Base-by-base conservation (phyloP, 2,113 vertebrate genomes). In the Montifringilla adamsi region DNA sequence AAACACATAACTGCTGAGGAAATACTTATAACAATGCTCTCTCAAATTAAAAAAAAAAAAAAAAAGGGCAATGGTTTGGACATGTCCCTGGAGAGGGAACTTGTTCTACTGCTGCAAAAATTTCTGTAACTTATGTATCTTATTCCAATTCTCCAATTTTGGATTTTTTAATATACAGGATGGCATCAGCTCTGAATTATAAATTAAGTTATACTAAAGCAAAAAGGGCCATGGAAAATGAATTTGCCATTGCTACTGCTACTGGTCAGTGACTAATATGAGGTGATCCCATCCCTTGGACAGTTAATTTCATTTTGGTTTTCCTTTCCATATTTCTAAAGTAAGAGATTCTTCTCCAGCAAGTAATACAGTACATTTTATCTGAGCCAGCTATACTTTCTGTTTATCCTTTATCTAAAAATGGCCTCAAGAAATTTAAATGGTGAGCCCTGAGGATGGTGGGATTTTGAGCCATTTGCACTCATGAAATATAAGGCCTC, bases 401-500 rank as follows among this genome's bases (percentile, higher is more conserved):
- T 84, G 59, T 84, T 84, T 77, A 47, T 44, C 67, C 60, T 92
- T 77, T 70, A 62, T 94, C 63, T 94, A 55, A 72, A 85, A 87
- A 79, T 91, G 84, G 43, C 62, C 89, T 83, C 20, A 3, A 86
- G 56, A 27, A 49, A 80, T 59, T 93, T 82, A 80, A 95, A 82
- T 60, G 66, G 87, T 89, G 91, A 95, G 66, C 85, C 85, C 63
- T 69, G 82, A 94, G 74, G 50, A 95, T 83, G 49, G 82, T 93
- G 69, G 94, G 90, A 91, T 96, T 95, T 97, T 84, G 93, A 96
- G 87, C 95, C 96, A 90, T 92, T 95, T 96, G 93, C 88, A 96
- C 91, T 96, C 77, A 80, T 72, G 86, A 96, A 95, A 76, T 95
- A 84, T 64, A 95, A 96, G 90, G 93, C 84, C 96, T 97, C 91